Percentiles rank a stretch among this genome's conserved stretches.
Evolutionary conservation across 2,888 invertebrate species (phyloP).

Genomic region (Erebia aethiops): DNA sequence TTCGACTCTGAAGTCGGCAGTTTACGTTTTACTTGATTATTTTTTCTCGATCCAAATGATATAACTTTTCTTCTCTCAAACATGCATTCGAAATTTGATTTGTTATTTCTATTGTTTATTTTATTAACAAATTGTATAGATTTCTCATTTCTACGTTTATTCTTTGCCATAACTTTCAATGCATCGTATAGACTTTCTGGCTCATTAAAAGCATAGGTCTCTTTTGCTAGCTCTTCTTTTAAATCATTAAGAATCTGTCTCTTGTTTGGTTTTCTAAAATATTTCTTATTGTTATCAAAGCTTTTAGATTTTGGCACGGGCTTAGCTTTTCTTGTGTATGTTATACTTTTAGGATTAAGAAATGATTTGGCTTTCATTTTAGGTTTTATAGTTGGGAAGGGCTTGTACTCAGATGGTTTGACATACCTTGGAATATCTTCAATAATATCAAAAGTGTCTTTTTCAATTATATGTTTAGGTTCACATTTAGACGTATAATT

Average conservation of each 20-base stretch:
- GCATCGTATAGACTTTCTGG: slow-evolving; percentile 61
- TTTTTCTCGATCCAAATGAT: slow-evolving; percentile 41
- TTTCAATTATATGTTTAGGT: slow-evolving; percentile 15
- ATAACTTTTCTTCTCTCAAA: slow-evolving; percentile 50
- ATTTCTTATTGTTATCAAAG: slow-evolving; percentile 28
- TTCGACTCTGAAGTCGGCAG: not conserved
- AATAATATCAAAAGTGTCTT: slow-evolving; percentile 19
- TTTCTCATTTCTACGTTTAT: slow-evolving; percentile 48
- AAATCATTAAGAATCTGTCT: slow-evolving; percentile 52
- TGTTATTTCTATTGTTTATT: slow-evolving; percentile 16
- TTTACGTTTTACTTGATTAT: slow-evolving; percentile 28
- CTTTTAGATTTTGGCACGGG: slow-evolving; percentile 37
- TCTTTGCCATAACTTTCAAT: slow-evolving; percentile 57
- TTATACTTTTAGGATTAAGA: slow-evolving; percentile 24
- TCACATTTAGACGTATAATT: not conserved
- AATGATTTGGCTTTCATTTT: slow-evolving; percentile 42
- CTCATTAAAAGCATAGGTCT: slow-evolving; percentile 47
- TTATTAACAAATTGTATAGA: slow-evolving; percentile 26
- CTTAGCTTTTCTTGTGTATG: slow-evolving; percentile 29
- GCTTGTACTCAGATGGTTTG: slow-evolving; percentile 13
- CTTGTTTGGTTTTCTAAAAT: slow-evolving; percentile 47
- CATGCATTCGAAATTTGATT: slow-evolving; percentile 44
- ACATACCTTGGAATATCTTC: slow-evolving; percentile 16
- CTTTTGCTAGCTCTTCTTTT: slow-evolving; percentile 55
- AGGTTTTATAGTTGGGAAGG: slow-evolving; percentile 2